Evolutionary conservation across 1,140 invertebrate genomes (phyloP), one percentile per base, ranked within the genome.

Genomic region (Colletes gigas): DNA sequence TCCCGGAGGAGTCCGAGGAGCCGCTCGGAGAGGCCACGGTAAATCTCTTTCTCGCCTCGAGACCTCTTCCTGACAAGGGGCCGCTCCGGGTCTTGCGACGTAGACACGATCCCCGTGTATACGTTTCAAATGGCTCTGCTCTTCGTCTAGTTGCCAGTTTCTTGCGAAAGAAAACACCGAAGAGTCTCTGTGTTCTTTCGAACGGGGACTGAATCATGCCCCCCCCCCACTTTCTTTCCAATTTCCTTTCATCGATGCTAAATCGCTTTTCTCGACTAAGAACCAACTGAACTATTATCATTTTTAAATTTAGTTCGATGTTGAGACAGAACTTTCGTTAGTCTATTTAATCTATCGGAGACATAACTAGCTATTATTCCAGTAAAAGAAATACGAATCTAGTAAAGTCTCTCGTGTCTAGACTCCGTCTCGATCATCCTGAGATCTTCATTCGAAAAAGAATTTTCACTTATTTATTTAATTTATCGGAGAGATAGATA

Each of bases 21-120:
- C 73, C 83, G 76, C 67, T 75, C 83, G 83, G 76, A 78, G 66
- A 72, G 84, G 65, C 85, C 82, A 78, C 89, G 83, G 89, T 92
- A 92, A 92, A 92, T 92, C 91, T 93, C 90, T 92, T 93, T 92
- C 90, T 92, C 92, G 90, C 91, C 91, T 90, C 88, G 83, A 86
- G 90, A 84, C 83, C 83, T 89, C 86, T 89, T 89, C 85, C 88
- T 88, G 88, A 88, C 85, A 88, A 78, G 77, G 75, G 75, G 71
- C 80, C 69, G 83, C 77, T 84, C 65, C 79, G 62, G 74, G 68
- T 68, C 82, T 83, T 60, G 82, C 75, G 69, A 67, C 76, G 76
- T 75, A 72, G 76, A 76, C 84, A 83, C 85, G 83, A 86, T 74
- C 69, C 54, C 69, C 72, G 72, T 80, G 78, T 80, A 78, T 83